Percentiles rank a stretch among this genome's conserved stretches.
phyloP scores from a whole-genome alignment of 2,113 vertebrate genomes.

The Pluvialis apricaria region DNA sequence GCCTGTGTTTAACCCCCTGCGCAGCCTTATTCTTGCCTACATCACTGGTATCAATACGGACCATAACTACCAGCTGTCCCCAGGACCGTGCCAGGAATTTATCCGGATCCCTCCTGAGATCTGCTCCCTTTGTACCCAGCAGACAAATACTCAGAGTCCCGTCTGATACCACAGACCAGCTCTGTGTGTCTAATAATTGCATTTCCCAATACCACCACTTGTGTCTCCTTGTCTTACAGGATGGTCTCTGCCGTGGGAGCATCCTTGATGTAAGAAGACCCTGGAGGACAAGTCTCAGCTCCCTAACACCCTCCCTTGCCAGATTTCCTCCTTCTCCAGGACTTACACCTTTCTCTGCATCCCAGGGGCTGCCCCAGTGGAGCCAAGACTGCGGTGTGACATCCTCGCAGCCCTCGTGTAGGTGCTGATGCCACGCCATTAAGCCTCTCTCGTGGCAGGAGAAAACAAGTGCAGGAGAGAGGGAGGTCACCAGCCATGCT shows the following conservation, averaged over 20 bases:
- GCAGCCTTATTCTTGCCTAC: not conserved
- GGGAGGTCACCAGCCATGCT: not conserved
- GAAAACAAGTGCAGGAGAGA: not conserved
- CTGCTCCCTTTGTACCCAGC: not conserved
- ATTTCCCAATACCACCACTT: not conserved
- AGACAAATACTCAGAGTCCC: not conserved
- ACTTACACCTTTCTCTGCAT: not conserved
- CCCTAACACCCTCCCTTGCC: not conserved
- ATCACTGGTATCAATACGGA: rapidly evolving
- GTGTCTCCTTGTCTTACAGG: not conserved
- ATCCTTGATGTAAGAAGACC: not conserved
- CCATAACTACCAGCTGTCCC: not conserved
- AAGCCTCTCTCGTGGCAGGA: not conserved
- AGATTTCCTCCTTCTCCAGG: not conserved
- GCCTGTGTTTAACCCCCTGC: not conserved
- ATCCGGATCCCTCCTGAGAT: not conserved
- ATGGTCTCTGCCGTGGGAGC: not conserved
- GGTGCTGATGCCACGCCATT: not conserved
- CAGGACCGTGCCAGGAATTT: not conserved
- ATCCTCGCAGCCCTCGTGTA: not conserved
- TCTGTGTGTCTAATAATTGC: not conserved
- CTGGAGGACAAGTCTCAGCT: not conserved
- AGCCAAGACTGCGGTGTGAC: not conserved
- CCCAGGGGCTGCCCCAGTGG: not conserved
- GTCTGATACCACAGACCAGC: not conserved